Conservation (phyloP, 1,140 invertebrate species). For the Cardiocondyla obscurior region DNA sequence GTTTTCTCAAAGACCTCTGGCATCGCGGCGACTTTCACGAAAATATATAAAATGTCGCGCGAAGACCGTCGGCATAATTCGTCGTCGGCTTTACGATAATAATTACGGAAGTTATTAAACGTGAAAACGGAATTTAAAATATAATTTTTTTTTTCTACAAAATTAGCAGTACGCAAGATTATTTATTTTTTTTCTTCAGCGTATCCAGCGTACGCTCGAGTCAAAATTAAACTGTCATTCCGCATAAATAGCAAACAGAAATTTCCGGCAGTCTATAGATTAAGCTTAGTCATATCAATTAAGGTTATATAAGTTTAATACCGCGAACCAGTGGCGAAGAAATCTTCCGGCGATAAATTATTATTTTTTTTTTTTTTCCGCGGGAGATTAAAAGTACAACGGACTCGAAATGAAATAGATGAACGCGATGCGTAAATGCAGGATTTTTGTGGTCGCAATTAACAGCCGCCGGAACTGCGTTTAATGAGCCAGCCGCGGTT, state of each 20-base stretch:
- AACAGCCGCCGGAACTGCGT: not conserved
- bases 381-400: too few relatives aligned
- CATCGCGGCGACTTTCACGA: conserved; percentile 22
- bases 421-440: not conserved
- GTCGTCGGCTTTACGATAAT: too few relatives aligned
- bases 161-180: too few relatives aligned
- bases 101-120: too few relatives aligned
- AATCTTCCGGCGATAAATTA: too few relatives aligned
- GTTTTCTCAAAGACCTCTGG: conserved; percentile 1
- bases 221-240: conserved; percentile 29
- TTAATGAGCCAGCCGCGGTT: not conserved
- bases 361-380: too few relatives aligned
- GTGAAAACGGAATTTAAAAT: too few relatives aligned
- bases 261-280: conserved; percentile 37
- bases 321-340: not conserved
- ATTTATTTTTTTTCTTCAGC: too few relatives aligned
- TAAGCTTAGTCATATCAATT: conserved; percentile 28
- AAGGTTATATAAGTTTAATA: conserved; percentile 44
- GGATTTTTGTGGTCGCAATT: not conserved
- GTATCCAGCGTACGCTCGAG: too few relatives aligned
- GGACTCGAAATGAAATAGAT: too few relatives aligned
- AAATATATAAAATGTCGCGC: conserved; percentile 26
- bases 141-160: too few relatives aligned
- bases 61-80: too few relatives aligned
- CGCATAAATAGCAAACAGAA: conserved; percentile 2